Evolutionary conservation across 2,797 vertebrate genomes (phyloP).

Genomic region (Danio tinwini): DNA sequence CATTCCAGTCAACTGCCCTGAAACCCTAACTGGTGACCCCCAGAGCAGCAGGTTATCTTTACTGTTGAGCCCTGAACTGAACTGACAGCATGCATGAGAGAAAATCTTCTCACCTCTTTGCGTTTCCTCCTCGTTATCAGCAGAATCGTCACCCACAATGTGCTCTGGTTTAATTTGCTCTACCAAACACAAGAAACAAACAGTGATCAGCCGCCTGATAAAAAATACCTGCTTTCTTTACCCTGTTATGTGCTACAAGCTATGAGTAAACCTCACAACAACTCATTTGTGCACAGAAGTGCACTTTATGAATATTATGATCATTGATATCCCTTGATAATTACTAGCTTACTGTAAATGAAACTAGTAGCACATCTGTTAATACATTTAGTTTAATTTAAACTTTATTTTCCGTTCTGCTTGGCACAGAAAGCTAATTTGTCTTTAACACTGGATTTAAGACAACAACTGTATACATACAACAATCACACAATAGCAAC

Average conservation of each 20-base stretch:
- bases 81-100: not conserved
- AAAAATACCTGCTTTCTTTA: not conserved
- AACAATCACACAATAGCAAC: no score
- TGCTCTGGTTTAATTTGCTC: constrained; percentile 93
- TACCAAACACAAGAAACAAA: constrained; percentile 69
- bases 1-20: not conserved
- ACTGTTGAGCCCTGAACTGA: not conserved
- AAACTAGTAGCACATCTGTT: not conserved
- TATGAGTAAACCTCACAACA: no score
- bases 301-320: not conserved
- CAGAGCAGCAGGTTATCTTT: not conserved
- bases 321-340: not conserved
- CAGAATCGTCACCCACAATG: constrained; percentile 88
- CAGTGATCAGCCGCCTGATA: not conserved
- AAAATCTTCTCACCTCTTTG: constrained; percentile 83
- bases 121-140: constrained; percentile 92
- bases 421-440: no score
- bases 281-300: not conserved
- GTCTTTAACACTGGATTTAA: no score
- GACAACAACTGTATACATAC: no score
- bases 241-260: no score
- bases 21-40: not conserved
- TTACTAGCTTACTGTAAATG: not conserved
- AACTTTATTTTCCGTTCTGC: no score
- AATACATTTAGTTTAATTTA: no score